Evolutionary conservation across 2,888 invertebrate species (phyloP).

Genomic region (Chorisops tibialis): DNA sequence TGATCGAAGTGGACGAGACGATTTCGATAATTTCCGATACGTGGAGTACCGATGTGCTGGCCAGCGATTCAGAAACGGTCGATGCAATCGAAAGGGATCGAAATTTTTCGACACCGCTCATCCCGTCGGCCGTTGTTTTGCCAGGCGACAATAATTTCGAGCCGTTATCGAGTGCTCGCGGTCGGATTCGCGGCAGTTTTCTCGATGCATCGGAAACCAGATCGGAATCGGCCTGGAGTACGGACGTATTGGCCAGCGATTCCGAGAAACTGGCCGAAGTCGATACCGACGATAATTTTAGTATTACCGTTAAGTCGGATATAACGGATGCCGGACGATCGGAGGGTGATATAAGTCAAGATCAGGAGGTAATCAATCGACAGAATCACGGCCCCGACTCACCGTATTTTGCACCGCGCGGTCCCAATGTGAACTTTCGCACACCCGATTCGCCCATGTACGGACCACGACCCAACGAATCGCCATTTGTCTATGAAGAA

Average conservation of each 20-base stretch:
- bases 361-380: conserved; percentile 27
- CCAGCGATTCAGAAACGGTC: conserved; percentile 92
- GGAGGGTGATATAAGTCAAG: conserved; percentile 37
- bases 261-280: conserved; percentile 82
- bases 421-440: conserved; percentile 35
- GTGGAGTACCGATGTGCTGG: conserved; percentile 97
- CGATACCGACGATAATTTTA: conserved; percentile 63
- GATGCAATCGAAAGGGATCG: conserved; percentile 69
- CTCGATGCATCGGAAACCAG: conserved; percentile 87
- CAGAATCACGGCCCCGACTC: conserved; percentile 38
- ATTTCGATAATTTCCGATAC: conserved; percentile 96
- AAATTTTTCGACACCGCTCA: conserved; percentile 53
- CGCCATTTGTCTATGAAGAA: conserved; percentile 43
- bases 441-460: conserved; percentile 38
- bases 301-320: conserved; percentile 71
- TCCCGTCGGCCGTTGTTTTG: conserved; percentile 51
- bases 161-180: conserved; percentile 41
- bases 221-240: conserved; percentile 96
- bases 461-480: conserved; percentile 42
- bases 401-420: conserved; percentile 38
- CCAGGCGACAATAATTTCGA: conserved; percentile 52
- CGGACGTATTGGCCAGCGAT: conserved; percentile 91
- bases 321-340: conserved; percentile 61
- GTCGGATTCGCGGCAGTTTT: conserved; percentile 47
- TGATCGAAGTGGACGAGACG: conserved; percentile 84